Evolutionary conservation across 53 echinoderm and acorn worm genomes (phyloP), one percentile per base, ranked within the genome.

Genomic region (Patiria pectinifera): DNA sequence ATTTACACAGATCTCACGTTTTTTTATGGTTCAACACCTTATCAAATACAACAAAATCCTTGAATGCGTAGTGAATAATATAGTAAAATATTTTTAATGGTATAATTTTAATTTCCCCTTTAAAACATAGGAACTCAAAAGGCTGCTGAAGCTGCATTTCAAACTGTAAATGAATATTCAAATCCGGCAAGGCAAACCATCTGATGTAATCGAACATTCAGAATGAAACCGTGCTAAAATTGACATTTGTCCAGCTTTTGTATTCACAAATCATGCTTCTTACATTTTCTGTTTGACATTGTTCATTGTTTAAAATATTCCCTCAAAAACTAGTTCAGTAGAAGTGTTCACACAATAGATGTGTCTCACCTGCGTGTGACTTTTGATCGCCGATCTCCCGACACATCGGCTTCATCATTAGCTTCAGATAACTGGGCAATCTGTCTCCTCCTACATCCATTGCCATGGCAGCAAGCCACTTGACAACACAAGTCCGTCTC

Each of bases 401-500:
- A 46, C 91, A 88, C 72, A 99, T 91, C 0, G 94, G 94, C 83
- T 93, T 93, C 83, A 99, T 84, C 69, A 99, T 93, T 14, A 66
- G 86, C 48, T 91, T 89, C 21, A 99, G 95, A 86, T 93, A 94
- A 12, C 74, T 71, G 45, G 19, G 62, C 10, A 99, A 63, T 24
- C 82, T 84, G 23, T 92, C 94, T 7, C 87, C 92, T 35, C 95
- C 95, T 18, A 99, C 23, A 53, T 99, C 94, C 91, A 99, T 22
- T 2, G 97, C 82, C 10, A 94, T 85, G 44, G 96, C 99, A 24
- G 95, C 97, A 69, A 96, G 92, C 99, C 98, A 99, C 85, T 99
- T 99, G 26, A 98, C 71, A 6, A 97, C 94, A 22, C 95, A 91
- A 16, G 86, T 94, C 72, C 99, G 84, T 78, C 89, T 95, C 14